Evolutionary conservation across 2,113 vertebrate genomes (phyloP).

Genomic region (Gnathonemus echidnorhynchus): DNA sequence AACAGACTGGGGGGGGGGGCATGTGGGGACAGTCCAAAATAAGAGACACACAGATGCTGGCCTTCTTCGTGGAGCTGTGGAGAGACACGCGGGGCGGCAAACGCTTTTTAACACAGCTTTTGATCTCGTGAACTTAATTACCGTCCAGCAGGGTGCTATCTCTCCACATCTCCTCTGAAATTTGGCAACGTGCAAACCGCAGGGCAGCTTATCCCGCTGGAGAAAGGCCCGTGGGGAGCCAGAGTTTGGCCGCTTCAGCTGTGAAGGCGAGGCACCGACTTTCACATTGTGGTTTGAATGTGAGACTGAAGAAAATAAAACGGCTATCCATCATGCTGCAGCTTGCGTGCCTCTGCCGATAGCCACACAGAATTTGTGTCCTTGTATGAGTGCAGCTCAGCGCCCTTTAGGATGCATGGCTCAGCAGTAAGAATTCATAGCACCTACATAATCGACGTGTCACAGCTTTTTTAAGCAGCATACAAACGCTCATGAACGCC

Average conservation of each 20-base stretch:
- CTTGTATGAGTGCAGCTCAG: not conserved
- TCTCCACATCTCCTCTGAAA: slow-evolving; percentile 5
- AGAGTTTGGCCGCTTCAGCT: not conserved
- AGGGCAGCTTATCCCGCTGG: not conserved
- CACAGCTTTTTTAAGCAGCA: not conserved
- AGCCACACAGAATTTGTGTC: not conserved
- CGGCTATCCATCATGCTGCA: not conserved
- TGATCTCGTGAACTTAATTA: not conserved
- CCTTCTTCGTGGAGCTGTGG: not conserved
- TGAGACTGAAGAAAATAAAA: slow-evolving; percentile 2
- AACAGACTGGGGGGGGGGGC: not conserved
- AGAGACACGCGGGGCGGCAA: not conserved
- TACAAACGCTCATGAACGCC: not conserved
- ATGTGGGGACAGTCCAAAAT: not conserved
- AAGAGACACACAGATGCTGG: not conserved
- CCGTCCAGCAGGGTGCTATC: not conserved
- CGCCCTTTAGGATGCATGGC: not conserved
- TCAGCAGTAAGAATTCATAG: not conserved
- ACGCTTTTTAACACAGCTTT: not conserved
- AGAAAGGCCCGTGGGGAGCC: not conserved
- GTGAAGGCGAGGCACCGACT: not conserved
- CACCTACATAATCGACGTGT: not conserved
- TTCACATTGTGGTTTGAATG: slow-evolving; percentile 10
- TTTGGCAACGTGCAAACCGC: not conserved
- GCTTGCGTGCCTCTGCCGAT: not conserved